These are phyloP conservation scores for Perognathus longimembris DNA, from an alignment of 2,113 vertebrate genomes.

Conservation along the genomic window DNA sequence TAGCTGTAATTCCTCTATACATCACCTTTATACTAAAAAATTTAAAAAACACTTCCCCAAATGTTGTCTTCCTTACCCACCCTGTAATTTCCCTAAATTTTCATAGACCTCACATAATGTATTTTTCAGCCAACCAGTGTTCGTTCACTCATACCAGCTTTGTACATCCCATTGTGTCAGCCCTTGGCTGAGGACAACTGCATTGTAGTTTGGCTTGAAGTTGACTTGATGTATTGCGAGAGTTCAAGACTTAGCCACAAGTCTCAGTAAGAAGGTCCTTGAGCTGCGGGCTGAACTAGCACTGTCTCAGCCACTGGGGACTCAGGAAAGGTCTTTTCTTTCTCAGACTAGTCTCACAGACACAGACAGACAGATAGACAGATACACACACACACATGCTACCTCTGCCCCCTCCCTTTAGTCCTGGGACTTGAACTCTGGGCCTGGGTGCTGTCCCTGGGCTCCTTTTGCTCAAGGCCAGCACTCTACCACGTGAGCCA, in stretches of 20 bases:
- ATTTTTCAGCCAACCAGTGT: neutral
- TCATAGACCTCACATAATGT: neutral
- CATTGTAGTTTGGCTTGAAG: neutral
- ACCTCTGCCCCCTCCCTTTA: too few relatives aligned
- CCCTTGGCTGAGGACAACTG: neutral
- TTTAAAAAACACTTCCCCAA: slow-evolving; percentile 3
- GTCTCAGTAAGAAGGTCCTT: neutral
- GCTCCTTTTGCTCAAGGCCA: too few relatives aligned
- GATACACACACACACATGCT: too few relatives aligned
- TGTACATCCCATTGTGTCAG: neutral
- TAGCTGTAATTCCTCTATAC: too few relatives aligned
- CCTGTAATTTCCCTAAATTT: slow-evolving; percentile 54
- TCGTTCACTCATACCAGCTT: neutral
- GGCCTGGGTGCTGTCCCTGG: too few relatives aligned
- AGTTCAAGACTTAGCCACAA: neutral
- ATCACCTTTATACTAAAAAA: too few relatives aligned
- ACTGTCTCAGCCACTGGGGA: rapidly evolving
- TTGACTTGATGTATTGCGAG: neutral
- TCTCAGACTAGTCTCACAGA: neutral
- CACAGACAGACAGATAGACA: neutral
- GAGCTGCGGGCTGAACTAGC: neutral
- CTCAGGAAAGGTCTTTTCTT: neutral
- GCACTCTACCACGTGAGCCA: too few relatives aligned
- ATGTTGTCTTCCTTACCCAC: neutral
- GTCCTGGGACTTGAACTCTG: too few relatives aligned